These are phyloP conservation scores for Equus quagga DNA, from an alignment of 2,113 vertebrate species.

Conservation along the genomic window DNA sequence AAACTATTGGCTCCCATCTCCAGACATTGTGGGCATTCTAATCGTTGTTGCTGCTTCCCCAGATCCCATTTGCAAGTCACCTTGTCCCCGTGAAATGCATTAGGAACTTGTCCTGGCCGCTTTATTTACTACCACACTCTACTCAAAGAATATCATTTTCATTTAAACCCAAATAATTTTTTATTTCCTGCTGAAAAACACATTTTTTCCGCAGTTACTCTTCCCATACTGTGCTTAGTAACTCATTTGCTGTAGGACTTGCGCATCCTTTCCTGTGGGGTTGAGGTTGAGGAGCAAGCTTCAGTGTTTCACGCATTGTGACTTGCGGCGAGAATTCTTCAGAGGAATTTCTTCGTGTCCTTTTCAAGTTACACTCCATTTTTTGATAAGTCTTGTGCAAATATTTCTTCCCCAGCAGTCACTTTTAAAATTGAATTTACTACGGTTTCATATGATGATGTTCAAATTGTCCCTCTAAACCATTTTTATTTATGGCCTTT, in stretches of 20 bases:
- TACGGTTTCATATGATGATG: not conserved
- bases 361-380: conserved; percentile 11
- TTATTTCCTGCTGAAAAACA: not conserved
- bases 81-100: rapidly evolving
- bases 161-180: not conserved
- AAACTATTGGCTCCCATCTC: not conserved
- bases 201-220: not conserved
- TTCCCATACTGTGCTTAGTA: not conserved
- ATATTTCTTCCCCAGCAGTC: not conserved
- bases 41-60: not conserved
- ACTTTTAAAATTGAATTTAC: not conserved
- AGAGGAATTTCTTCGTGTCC: not conserved
- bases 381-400: not conserved
- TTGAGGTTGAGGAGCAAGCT: not conserved
- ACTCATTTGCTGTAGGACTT: not conserved
- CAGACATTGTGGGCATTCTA: not conserved
- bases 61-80: not conserved
- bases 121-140: not conserved
- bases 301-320: not conserved
- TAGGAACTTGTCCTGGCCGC: not conserved
- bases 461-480: not conserved
- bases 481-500: not conserved
- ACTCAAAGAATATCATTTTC: not conserved
- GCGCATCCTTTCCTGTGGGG: not conserved
- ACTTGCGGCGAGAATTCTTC: conserved; percentile 29